Base-by-base conservation (phyloP, 2,888 invertebrate species). In the Halictus ligatus region DNA sequence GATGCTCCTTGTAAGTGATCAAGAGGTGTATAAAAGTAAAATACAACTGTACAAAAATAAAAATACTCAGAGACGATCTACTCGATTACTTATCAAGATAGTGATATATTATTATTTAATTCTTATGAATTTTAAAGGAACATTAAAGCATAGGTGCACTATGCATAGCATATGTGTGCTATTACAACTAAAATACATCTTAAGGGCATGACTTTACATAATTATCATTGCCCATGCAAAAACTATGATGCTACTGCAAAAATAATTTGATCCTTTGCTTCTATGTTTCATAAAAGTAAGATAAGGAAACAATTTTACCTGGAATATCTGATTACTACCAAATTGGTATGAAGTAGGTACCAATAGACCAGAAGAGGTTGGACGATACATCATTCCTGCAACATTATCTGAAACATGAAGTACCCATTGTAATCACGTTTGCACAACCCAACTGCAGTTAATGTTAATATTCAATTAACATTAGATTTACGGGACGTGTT, bases 331-430 rank as follows among this genome's bases (percentile, higher is more conserved):
- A 94, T 96, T 97, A 89, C 96, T 96, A 88, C 96, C 95, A 88
- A 97, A 95, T 89, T 96, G 96, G 93, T 97, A 97, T 83, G 96
- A 96, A 15, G 96, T 96, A 21, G 97, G 96, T 81, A 96, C 95
- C 90, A 96, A 94, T 73, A 97, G 96, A 84, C 96, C 96, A 74
- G 96, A 96, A 40, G 97, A 95, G 84, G 96, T 96, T 90, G 97
- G 97, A 95, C 97, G 97, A 92, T 97, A 97, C 96, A 97, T 96
- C 95, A 97, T 97, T 78, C 97, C 97, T 92, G 95, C 88, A 81
- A 94, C 93, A 87, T 94, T 95, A 78, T 95, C 95, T 95, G 81
- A 83, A 91, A 90, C 54, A 78, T 67, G 25, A 43, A 21, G 40
- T 18, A 60, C 21, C 48, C 18, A 13, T 80, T 86, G 64, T 25